Evolutionary conservation across 2,113 vertebrate genomes (phyloP), one percentile per base, ranked within the genome.

Genomic region (Rattus norvegicus): DNA sequence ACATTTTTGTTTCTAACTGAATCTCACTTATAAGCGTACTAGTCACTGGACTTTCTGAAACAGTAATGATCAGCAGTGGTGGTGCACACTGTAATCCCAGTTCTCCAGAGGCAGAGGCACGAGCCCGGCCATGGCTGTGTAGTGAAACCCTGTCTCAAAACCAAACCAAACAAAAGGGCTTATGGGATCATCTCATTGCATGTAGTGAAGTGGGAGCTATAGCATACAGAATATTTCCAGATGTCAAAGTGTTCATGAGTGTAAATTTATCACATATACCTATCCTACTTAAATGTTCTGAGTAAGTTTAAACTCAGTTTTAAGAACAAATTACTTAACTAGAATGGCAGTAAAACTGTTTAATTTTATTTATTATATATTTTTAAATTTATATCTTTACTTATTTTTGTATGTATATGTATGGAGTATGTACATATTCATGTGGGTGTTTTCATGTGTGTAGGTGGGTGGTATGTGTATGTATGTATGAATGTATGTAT

Each of bases 1-100:
- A 91, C 90, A 67, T 87, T 95, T 93, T 86, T 87, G 61, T 92
- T 96, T 97, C 73, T 94, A 80, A 97, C 76, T 88, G 70, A 96
- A 88, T 61, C 22, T 91, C 63, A 90, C 63, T 96, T 73, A 33
- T 22, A 89, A 77, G 2, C 11, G 36, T 84, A 75, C 67, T 69
- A 56, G 79, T 90, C 36, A 77, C 54, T 47, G 95, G 76, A 63
- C 8, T 92, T 80, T 88, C 39, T 87, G 22, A 20, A 86, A 39
- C n/a, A 16, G 36, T 72, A 16, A 54, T 7, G 20, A 8, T 30
- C 65, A 36, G 85, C 17, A 24, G 33, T 87, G 28, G 33, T 36
- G 11, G 47, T 26, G 2, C 33, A 70, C 19, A 33, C 65, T 54
- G 30, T 69, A 54, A 70, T 88, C 47, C 33, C 85, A 87, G 65